Evolutionary conservation across 2,113 vertebrate genomes (phyloP), one percentile per base, ranked within the genome.

Genomic region (Eublepharis macularius): DNA sequence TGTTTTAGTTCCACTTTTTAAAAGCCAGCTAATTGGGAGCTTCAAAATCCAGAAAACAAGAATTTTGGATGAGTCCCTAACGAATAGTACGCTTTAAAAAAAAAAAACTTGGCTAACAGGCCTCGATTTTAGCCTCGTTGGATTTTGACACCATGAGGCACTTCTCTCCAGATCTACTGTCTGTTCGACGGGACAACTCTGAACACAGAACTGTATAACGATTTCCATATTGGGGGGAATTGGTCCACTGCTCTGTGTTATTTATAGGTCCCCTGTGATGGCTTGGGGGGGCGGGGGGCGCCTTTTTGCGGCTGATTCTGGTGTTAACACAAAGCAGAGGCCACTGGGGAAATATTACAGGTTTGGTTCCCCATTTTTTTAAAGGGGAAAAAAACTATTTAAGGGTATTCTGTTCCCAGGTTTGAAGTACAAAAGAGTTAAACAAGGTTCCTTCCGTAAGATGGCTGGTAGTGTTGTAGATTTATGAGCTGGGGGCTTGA

Each of bases 401-500:
- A 85, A 83, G 57, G 68, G 72, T 83, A 82, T 91, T 66, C 89
- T 54, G 74, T 16, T 85, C 9, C 49, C 24, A 60, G 1, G 1
- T 88, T 88, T 85, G 92, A 90, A 86, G 74, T 63, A 49, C 73
- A 13, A 45, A 86, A 45, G 82, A 90, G 79, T 73, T 80, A 86
- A 32, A 65, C 0, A 1, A 0, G 79, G 87, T 21, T 68, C n/a
- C 83, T 68, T 68, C 60, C 21, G 34, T 16, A n/a, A n/a, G 34
- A 36, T 2, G 4, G 49, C 72, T 72, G 89, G 90, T 81, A 76
- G 45, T 6, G 0, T 2, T 0, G 21, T 54, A 85, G 87, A 92
- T 94, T 94, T 89, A 92, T 0, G 45, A 90, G 92, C 89, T 0
- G 65, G 12, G 39, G 80, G 19, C 65, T 89, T 87, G n/a, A 75